phyloP scores from a whole-genome alignment of 2,113 vertebrate genomes.

The Chloropsis hardwickii region DNA sequence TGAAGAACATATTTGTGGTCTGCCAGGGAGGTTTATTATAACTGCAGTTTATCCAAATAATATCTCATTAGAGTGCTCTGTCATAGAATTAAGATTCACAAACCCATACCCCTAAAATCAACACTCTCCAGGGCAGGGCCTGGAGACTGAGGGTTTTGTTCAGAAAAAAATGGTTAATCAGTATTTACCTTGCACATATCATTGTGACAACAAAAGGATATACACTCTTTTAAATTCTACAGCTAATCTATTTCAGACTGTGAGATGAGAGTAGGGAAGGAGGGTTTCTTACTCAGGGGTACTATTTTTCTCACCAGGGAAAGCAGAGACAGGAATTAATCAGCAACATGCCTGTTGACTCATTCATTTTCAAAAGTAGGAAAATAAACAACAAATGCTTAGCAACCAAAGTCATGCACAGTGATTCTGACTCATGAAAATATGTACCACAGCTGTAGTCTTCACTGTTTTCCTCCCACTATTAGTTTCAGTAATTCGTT shows the following conservation, averaged over 20 bases:
- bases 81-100: background rate
- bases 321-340: background rate
- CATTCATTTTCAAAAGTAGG: background rate
- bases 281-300: background rate
- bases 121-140: background rate
- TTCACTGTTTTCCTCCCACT: background rate
- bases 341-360: background rate
- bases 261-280: background rate
- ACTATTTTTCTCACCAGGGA: background rate
- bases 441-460: background rate
- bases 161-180: background rate
- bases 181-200: background rate
- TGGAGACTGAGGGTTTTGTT: background rate
- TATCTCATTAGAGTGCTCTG: background rate
- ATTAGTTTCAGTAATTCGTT: background rate
- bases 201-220: background rate
- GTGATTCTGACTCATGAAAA: background rate
- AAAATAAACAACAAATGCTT: constrained; percentile 27
- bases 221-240: background rate
- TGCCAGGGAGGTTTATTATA: background rate
- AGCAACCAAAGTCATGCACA: background rate
- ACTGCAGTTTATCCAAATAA: background rate
- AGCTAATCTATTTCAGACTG: background rate
- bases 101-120: background rate
- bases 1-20: background rate